Conservation (phyloP, 2,888 invertebrate species). For the Ochropleura leucogaster region DNA sequence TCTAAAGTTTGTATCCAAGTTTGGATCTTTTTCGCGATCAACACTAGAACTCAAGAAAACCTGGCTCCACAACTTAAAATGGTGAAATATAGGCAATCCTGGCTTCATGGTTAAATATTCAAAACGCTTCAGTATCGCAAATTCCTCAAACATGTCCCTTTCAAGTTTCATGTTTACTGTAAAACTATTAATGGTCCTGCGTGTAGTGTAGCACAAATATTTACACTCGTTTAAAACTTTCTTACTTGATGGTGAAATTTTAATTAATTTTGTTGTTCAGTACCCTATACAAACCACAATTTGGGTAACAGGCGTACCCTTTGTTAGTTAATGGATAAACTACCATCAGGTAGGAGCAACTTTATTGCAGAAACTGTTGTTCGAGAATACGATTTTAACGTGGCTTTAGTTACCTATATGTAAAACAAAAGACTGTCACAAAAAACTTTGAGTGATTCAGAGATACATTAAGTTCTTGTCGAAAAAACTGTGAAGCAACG, state of each 20-base stretch:
- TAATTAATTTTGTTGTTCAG: slow-evolving; percentile 10
- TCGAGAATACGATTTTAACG: background rate
- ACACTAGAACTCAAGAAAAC: too few relatives aligned
- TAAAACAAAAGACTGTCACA: background rate
- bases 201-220: slow-evolving; percentile 5
- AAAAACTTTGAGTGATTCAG: background rate
- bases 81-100: too few relatives aligned
- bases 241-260: slow-evolving; percentile 5
- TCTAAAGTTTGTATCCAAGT: too few relatives aligned
- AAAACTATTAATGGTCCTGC: background rate
- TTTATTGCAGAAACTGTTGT: background rate
- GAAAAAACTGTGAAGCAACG: too few relatives aligned
- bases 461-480: background rate
- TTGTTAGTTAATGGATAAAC: slow-evolving; percentile 12
- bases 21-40: too few relatives aligned
- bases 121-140: too few relatives aligned
- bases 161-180: background rate
- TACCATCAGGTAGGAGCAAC: background rate
- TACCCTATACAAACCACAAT: slow-evolving; percentile 30
- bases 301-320: slow-evolving; percentile 10
- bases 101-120: too few relatives aligned
- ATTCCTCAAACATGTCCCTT: background rate
- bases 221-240: slow-evolving; percentile 1
- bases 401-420: background rate
- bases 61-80: too few relatives aligned